Percentiles rank a stretch among this genome's conserved stretches.
Conservation (phyloP, 2,888 invertebrate species). For the Morpho deidamia region DNA sequence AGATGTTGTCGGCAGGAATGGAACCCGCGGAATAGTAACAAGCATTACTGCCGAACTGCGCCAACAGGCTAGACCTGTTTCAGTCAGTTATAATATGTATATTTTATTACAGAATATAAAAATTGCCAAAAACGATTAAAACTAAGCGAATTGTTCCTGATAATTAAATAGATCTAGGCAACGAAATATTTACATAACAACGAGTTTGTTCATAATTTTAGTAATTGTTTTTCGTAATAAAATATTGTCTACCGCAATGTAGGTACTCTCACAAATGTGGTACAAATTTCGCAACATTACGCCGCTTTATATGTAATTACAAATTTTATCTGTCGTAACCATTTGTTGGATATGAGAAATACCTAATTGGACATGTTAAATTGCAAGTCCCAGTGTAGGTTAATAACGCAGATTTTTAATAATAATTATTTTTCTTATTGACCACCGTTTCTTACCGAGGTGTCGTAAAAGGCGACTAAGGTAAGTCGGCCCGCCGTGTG, state of each 20-base stretch:
- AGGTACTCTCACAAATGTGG: not conserved
- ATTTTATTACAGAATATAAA: too few relatives aligned
- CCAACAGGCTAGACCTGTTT: too few relatives aligned
- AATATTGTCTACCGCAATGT: not conserved
- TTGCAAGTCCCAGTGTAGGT: not conserved
- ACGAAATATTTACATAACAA: not conserved
- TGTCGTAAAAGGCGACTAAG: too few relatives aligned
- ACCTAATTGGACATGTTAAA: not conserved
- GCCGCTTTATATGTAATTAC: not conserved
- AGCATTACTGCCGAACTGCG: too few relatives aligned
- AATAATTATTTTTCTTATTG: too few relatives aligned
- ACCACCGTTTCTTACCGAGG: too few relatives aligned
- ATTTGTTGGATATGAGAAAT: not conserved
- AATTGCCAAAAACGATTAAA: too few relatives aligned
- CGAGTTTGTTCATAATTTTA: not conserved
- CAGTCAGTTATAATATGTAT: too few relatives aligned
- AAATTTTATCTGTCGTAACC: not conserved
- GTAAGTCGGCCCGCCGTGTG: too few relatives aligned
- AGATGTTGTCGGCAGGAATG: too few relatives aligned
- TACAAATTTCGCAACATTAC: not conserved
- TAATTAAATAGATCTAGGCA: not conserved
- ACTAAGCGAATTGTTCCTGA: too few relatives aligned
- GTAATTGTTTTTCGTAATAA: not conserved
- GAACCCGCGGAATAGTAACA: too few relatives aligned
- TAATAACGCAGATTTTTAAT: not conserved